Evolutionary conservation across 2,888 invertebrate genomes (phyloP).

Genomic region (Ophion ellenae): DNA sequence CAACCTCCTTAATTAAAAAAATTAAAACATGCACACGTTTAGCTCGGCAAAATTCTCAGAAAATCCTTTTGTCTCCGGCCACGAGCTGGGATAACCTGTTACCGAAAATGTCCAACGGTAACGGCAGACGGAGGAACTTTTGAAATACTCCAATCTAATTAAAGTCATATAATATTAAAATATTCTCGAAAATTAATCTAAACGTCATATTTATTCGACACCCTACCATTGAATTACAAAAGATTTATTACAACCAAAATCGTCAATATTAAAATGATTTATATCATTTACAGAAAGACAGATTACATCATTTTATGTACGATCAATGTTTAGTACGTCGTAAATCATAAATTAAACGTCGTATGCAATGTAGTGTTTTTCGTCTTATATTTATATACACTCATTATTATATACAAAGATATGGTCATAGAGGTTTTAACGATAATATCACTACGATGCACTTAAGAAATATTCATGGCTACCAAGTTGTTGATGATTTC

Average conservation of each 20-base stretch:
- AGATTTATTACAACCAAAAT: background rate
- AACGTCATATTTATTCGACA: background rate
- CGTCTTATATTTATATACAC: slow-evolving; percentile 69
- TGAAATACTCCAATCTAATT: too few relatives aligned
- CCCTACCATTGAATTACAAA: background rate
- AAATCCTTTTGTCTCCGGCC: too few relatives aligned
- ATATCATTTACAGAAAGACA: background rate
- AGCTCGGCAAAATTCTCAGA: too few relatives aligned
- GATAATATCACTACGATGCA: slow-evolving; percentile 77
- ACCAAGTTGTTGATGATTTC: slow-evolving; percentile 49
- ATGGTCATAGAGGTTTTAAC: slow-evolving; percentile 70
- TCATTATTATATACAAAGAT: slow-evolving; percentile 72
- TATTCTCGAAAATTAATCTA: background rate
- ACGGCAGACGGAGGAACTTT: too few relatives aligned
- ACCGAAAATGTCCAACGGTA: too few relatives aligned
- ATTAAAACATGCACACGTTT: too few relatives aligned
- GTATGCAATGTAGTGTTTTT: background rate
- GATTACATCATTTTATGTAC: background rate
- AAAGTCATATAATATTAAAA: background rate
- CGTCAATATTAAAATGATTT: background rate
- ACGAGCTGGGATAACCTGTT: too few relatives aligned
- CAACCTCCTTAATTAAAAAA: too few relatives aligned
- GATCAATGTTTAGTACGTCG: too few relatives aligned
- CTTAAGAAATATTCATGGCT: slow-evolving; percentile 69
- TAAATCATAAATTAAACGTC: background rate